These are phyloP conservation scores for Pyrrhosoma nymphula DNA, from an alignment of 2,888 invertebrate species.

Conservation along the genomic window DNA sequence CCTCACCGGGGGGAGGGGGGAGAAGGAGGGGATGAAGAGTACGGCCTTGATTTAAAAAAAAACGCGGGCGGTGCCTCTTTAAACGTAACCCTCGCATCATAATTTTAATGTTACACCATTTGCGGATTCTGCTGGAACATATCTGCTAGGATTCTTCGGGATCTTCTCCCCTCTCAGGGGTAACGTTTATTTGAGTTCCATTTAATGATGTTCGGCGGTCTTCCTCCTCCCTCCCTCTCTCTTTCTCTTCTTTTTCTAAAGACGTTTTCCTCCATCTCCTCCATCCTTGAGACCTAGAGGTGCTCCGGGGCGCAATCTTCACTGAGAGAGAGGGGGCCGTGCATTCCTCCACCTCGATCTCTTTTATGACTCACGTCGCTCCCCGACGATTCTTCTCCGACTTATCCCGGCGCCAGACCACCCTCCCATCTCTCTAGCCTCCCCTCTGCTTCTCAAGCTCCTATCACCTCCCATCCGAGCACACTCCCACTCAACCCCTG, in stretches of 20 bases:
- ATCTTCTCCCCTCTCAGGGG: not conserved
- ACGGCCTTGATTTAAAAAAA: not conserved
- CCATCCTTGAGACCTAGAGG: not conserved
- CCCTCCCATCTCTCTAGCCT: not conserved
- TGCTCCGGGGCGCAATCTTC: not conserved
- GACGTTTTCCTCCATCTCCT: not conserved
- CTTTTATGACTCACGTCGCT: constrained; percentile 14
- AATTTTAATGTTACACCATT: not conserved
- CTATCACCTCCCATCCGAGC: too few species aligned
- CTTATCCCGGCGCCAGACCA: not conserved
- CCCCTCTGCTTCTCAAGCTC: not conserved
- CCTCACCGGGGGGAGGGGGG: too few species aligned
- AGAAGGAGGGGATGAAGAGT: too few species aligned
- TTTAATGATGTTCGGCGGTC: constrained; percentile 19
- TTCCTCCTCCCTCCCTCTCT: not conserved
- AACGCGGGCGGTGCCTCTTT: not conserved
- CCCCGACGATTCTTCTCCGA: not conserved
- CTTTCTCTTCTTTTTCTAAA: too few species aligned
- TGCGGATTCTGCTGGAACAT: not conserved
- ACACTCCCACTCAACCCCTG: too few species aligned
- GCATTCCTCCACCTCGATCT: not conserved
- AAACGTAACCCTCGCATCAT: not conserved
- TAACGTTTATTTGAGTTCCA: not conserved
- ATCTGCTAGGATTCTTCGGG: not conserved
- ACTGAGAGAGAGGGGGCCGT: not conserved